A percentile compares a stretch with the other conserved stretches of the same genome.
These are phyloP conservation scores for Ceratosolen fusciceps DNA, from an alignment of 1,140 invertebrate genomes.

Conservation along the genomic window DNA sequence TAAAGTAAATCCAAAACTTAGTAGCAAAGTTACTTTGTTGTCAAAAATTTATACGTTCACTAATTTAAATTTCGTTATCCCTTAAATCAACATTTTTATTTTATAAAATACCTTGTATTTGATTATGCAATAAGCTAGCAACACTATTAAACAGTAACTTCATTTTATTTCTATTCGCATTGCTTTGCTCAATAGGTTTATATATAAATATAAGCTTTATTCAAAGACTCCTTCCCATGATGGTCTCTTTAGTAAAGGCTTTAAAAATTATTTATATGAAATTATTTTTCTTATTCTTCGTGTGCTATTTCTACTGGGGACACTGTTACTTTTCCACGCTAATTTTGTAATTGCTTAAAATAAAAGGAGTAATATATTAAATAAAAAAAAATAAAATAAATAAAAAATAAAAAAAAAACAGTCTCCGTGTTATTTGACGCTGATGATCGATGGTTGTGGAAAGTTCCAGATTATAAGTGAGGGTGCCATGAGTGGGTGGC, in stretches of 20 bases:
- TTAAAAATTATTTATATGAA: no score
- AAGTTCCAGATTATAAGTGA: background rate
- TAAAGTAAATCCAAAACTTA: no score
- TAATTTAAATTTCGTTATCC: background rate
- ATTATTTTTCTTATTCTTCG: background rate
- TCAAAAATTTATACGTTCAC: background rate
- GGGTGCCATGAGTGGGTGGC: background rate
- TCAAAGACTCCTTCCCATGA: no score
- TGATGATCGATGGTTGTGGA: background rate
- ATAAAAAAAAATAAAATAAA: no score
- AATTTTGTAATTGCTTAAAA: conserved; percentile 1
- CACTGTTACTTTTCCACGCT: background rate
- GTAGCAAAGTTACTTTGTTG: background rate
- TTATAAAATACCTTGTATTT: no score
- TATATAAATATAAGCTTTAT: no score
- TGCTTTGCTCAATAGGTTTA: no score
- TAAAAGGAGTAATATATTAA: no score
- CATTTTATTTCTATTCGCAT: background rate
- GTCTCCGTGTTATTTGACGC: background rate
- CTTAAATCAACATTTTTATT: background rate
- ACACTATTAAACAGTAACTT: background rate
- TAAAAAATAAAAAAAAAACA: background rate
- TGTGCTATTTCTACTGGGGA: background rate
- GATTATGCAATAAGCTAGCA: background rate
- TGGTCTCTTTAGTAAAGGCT: no score